A percentile compares a stretch with the other conserved stretches of the same genome.
These are phyloP conservation scores for Himalopsyche kuldschensis DNA, from an alignment of 2,888 invertebrate species.

Conservation along the genomic window DNA sequence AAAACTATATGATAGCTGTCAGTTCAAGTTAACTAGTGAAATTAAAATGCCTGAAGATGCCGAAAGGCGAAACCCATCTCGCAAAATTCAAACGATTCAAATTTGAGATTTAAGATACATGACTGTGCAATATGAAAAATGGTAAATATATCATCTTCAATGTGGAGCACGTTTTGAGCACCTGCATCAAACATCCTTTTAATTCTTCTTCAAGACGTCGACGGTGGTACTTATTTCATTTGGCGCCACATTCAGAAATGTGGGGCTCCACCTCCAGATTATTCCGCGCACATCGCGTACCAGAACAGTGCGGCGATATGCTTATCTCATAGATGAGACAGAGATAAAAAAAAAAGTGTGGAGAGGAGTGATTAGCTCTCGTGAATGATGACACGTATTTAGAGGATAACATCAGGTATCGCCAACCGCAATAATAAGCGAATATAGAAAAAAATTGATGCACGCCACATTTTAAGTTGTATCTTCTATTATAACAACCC, in stretches of 20 bases:
- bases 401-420: background rate
- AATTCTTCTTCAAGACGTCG: background rate
- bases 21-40: too few relatives aligned
- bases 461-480: too few relatives aligned
- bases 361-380: conserved; percentile 19
- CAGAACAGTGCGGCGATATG: background rate
- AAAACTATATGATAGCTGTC: too few relatives aligned
- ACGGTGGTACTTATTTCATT: background rate
- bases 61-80: too few relatives aligned
- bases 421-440: too few relatives aligned
- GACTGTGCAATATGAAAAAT: too few relatives aligned
- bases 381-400: conserved; percentile 20
- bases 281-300: background rate
- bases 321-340: background rate
- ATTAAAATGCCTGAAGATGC: too few relatives aligned
- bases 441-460: too few relatives aligned
- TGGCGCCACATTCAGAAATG: background rate
- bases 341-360: background rate
- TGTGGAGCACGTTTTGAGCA: background rate
- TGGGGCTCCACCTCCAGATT: background rate
- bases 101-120: too few relatives aligned
- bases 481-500: too few relatives aligned
- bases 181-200: background rate
- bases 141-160: too few relatives aligned
- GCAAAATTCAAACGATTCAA: too few relatives aligned